These are phyloP conservation scores for Diadegma fenestrale DNA, from an alignment of 2,888 invertebrate species.

Conservation along the genomic window DNA sequence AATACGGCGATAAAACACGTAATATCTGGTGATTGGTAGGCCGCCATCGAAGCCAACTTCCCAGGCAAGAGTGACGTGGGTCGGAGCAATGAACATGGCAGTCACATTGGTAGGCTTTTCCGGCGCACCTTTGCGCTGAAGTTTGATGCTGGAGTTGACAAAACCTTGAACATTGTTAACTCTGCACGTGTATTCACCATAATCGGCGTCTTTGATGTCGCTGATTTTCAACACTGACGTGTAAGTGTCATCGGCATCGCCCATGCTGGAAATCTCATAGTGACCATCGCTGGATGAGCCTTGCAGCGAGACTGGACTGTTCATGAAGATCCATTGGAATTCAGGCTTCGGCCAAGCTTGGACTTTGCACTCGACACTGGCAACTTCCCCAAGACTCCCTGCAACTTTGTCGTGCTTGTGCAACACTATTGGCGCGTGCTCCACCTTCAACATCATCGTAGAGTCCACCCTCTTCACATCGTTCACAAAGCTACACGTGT, in stretches of 20 bases:
- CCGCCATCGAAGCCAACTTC: constrained; percentile 97
- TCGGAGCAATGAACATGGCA: constrained; percentile 91
- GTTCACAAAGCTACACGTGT: constrained; percentile 95
- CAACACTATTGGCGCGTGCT: constrained; percentile 95
- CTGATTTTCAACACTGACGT: constrained; percentile 91
- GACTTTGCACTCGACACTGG: constrained; percentile 94
- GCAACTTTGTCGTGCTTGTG: constrained; percentile 96
- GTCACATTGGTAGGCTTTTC: constrained; percentile 92
- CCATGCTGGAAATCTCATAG: constrained; percentile 93
- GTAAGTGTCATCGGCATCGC: constrained; percentile 94
- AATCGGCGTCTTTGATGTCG: constrained; percentile 92
- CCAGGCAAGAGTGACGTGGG: constrained; percentile 93
- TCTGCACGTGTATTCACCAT: constrained; percentile 96
- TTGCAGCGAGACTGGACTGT: constrained; percentile 90
- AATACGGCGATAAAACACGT: constrained; percentile 92
- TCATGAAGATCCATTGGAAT: constrained; percentile 95
- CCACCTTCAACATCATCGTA: constrained; percentile 95
- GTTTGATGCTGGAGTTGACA: constrained; percentile 90
- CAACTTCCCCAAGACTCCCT: constrained; percentile 93
- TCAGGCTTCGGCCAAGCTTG: constrained; percentile 97
- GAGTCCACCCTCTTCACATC: constrained; percentile 95
- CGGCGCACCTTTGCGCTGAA: constrained; percentile 95
- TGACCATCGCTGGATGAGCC: constrained; percentile 93
- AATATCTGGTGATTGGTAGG: constrained; percentile 93
- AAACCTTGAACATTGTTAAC: constrained; percentile 94